Evolutionary conservation across 2,113 vertebrate genomes (phyloP), one percentile per base, ranked within the genome.

Genomic region (Hoplias malabaricus): DNA sequence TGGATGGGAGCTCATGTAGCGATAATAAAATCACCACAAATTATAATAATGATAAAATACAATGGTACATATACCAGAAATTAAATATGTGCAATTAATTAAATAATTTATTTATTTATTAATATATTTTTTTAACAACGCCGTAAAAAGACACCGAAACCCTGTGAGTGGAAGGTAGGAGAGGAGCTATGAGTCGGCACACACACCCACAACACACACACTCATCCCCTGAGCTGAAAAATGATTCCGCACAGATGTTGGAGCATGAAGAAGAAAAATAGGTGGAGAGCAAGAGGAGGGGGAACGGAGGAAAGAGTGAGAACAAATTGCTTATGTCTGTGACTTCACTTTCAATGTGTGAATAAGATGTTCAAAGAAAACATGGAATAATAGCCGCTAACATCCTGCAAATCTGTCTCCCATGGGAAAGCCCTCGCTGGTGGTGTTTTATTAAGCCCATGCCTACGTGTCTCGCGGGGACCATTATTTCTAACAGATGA

Each of bases 341-440:
- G 80, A 70, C 75, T 80, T 88, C 90, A 88, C 88, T 83, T 87
- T 86, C 81, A 83, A 90, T 85, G 80, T 86, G 87, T 79, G 43
- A 40, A 88, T 75, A 84, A 87, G 84, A 78, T 80, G 80, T 84
- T 86, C 83, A 90, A 89, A 84, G 85, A 86, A 83, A 79, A 76
- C 53, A 82, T 36, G 31, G 69, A 80, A 89, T 89, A 83, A 84
- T 85, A 77, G 75, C 79, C 38, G 33, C 76, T 70, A 12, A 80
- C 78, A 71, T 87, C 88, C 88, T 82, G 85, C 80, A 75, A 75
- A 84, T 68, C 69, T 69, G 56, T 50, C 72, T 79, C 8, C 36
- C 67, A 61, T 69, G 75, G 65, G 77, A 81, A 78, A 68, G 34
- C 62, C 31, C 50, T 61, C 23, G 40, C 23, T 73, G 59, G 75